Percentiles rank a stretch among this genome's conserved stretches.
Conservation (phyloP, 2,797 vertebrate species). For the Heterohyrax brucei region DNA sequence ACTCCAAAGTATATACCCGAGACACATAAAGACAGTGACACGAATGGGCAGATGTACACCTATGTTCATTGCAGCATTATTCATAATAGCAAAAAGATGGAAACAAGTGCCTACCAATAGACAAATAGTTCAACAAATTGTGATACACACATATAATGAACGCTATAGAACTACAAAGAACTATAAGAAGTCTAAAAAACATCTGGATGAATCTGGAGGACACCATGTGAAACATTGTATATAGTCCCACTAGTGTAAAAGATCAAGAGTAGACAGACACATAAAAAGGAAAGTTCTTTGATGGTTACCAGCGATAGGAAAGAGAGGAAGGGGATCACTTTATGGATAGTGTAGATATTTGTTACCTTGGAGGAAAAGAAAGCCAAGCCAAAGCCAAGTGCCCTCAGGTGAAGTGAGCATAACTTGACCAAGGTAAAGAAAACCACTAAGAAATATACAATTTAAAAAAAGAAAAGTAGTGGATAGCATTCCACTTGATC, state of each 20-base stretch:
- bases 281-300: not conserved
- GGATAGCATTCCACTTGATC: accelerated
- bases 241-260: not conserved
- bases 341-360: not conserved
- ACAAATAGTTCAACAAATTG: no score
- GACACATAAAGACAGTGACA: no score
- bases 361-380: not conserved
- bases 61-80: no score
- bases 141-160: no score
- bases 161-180: no score
- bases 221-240: not conserved
- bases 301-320: not conserved
- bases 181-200: no score
- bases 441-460: not conserved
- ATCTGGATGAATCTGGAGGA: no score
- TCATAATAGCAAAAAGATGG: no score
- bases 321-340: not conserved
- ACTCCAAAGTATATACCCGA: no score
- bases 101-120: no score
- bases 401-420: not conserved
- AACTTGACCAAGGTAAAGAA: not conserved
- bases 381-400: not conserved
- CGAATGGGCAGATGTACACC: no score
- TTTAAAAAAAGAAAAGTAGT: not conserved
- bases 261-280: not conserved